phyloP scores from a whole-genome alignment of 2,113 vertebrate genomes.

The Chlamydotis undulata region DNA sequence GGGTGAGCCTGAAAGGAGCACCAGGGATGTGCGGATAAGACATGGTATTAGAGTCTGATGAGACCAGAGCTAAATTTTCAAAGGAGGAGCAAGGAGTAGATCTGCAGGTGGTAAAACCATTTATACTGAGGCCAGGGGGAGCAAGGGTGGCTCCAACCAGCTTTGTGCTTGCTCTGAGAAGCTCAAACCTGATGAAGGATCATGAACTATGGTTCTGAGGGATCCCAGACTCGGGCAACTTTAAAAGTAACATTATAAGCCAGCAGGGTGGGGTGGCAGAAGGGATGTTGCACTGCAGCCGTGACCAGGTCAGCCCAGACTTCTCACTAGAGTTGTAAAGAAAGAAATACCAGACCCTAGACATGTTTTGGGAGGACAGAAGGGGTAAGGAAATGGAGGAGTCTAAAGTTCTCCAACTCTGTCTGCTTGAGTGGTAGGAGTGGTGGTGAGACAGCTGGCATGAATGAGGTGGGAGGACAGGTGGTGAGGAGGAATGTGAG shows the following conservation, averaged over 20 bases:
- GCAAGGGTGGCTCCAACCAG: neutral
- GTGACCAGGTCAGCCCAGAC: neutral
- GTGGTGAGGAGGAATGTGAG: neutral
- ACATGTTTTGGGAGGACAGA: neutral
- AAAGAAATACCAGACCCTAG: neutral
- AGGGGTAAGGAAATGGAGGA: neutral
- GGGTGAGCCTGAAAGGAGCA: neutral
- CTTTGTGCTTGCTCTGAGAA: neutral
- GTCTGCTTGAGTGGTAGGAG: neutral
- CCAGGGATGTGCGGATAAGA: neutral
- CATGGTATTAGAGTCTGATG: neutral
- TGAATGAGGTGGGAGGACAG: neutral
- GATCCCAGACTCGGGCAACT: neutral
- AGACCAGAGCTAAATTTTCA: neutral
- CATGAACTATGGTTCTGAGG: neutral
- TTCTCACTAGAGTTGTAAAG: neutral
- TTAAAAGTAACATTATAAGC: neutral
- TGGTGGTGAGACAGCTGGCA: neutral
- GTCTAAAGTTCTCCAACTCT: fast-evolving
- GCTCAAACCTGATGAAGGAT: neutral
- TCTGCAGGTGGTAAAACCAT: neutral
- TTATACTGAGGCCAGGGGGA: neutral
- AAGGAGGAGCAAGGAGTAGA: neutral
- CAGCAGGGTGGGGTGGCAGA: neutral
- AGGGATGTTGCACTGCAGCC: neutral